Evolutionary conservation across 1,140 invertebrate genomes (phyloP), one percentile per base, ranked within the genome.

Genomic region (Coboldia fuscipes): DNA sequence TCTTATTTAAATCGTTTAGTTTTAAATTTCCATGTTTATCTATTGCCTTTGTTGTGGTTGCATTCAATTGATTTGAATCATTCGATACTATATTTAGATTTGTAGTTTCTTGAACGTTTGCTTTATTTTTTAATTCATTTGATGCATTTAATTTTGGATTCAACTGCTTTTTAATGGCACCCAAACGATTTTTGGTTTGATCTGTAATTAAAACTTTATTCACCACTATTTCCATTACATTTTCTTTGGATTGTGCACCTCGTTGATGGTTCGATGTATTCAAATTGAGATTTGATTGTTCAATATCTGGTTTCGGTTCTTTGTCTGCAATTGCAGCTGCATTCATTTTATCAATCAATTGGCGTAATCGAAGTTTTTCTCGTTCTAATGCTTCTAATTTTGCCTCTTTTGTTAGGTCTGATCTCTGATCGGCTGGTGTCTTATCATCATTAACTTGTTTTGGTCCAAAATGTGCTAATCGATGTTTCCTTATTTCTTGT

Each of bases 401-500:
- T 8, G 5, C 8, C 14, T 16, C 9, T 30, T 10, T 14, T 17
- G 14, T 30, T 4, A 29, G 20, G 28, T 24, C 32, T 14, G 9
- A 12, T 4, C 35, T 41, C 29, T 40, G 37, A 27, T 37, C 40
- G 12, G 41, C 20, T 21, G 37, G 12, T 28, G 38, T 31, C 28
- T 15, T 38, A 17, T 10, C 33, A n/a, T 33, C 33, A 18, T 20
- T 19, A 15, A 22, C 26, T 7, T 24, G 12, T 22, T 16, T 20
- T 36, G 18, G 13, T 36, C 32, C 41, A 35, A 56, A 57, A 41
- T 47, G 47, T 17, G 46, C 50, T 20, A 56, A 30, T 29, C 55
- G 40, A 21, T 52, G 52, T 42, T 47, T 53, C 30, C 54, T 35
- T 2, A 56, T 34, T 43, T 55, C 52, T 35, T 35, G 9, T 28